Base-by-base conservation (phyloP, 2,888 invertebrate species). In the Eupeodes luniger region DNA sequence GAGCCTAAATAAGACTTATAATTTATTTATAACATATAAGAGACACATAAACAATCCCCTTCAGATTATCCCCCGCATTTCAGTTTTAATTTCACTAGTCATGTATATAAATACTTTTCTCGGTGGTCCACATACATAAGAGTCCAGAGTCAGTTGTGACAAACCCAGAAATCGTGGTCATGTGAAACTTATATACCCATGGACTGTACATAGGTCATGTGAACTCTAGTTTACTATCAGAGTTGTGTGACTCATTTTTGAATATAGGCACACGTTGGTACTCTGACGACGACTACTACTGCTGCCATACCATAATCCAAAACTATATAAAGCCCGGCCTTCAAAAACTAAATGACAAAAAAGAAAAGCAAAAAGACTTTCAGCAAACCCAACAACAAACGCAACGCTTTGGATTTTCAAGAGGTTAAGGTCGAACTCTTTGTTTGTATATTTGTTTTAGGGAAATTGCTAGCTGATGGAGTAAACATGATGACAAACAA, bases 1-100 rank as follows among this genome's bases (percentile, higher is more conserved):
- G 69, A 53, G 19, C 36, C 57, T 72, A 47, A 44, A 47, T 47
- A 44, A 72, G 72, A 59, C 59, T 72, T 55, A 57, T 70, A 57
- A 70, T 70, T 57, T 44, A 57, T 57, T 70, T 57, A 55, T 44
- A 19, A 61, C n/a, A 47, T 0, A 59, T 14, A 47, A 4, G 12
- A 4, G 10, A 11, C 19, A 47, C 10, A 47, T 47, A 1, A 11
- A 11, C 10, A 14, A 14, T 47, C 4, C 7, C 49, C 44, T 49
- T 1, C 19, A 66, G 61, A 85, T 77, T 74, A 78, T 74, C 64
- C 69, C 74, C 75, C 75, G 51, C 77, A 78, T 74, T 44, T 40
- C 36, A 75, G 51, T 55, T 78, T 78, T 34, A 55, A 69, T 81
- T 78, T 74, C n/a, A 70, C 61, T 72, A 19, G 19, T 5, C 36